Conservation (phyloP, 2,797 vertebrate genomes). For the Oreortyx pictus region DNA sequence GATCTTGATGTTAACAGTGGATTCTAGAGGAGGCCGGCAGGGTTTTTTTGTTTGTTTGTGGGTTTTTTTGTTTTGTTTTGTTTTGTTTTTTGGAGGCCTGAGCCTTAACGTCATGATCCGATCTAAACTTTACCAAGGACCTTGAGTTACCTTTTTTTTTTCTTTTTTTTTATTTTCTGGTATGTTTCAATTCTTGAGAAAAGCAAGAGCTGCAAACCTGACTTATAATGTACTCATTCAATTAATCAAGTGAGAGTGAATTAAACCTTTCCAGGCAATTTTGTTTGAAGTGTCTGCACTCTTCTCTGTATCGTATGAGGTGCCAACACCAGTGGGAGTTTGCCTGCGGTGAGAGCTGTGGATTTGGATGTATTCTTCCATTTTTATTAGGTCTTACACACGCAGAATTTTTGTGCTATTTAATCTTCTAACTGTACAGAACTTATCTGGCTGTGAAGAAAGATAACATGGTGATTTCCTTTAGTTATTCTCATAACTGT, state of each 20-base stretch:
- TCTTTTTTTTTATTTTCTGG: not conserved
- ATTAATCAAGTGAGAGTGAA: slow-evolving; percentile 64
- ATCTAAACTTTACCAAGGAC: slow-evolving; percentile 7
- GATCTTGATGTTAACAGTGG: not conserved
- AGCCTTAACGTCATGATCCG: not conserved
- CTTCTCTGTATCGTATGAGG: slow-evolving; percentile 61
- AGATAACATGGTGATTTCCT: slow-evolving; percentile 51
- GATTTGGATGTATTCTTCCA: slow-evolving; percentile 71
- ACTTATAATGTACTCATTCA: slow-evolving; percentile 54
- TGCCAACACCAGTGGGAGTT: slow-evolving; percentile 74
- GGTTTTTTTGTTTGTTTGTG: too few species aligned
- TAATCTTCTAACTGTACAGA: slow-evolving; percentile 62
- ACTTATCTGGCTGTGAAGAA: slow-evolving; percentile 17
- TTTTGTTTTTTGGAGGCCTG: not conserved
- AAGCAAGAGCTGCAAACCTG: slow-evolving; percentile 43
- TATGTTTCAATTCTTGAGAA: slow-evolving; percentile 53
- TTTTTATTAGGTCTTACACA: slow-evolving; percentile 71
- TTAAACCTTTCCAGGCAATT: slow-evolving; percentile 72
- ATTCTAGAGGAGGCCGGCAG: not conserved
- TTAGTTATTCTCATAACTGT: slow-evolving; percentile 47
- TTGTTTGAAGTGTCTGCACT: slow-evolving; percentile 70
- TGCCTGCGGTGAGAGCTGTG: slow-evolving; percentile 69
- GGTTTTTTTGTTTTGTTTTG: too few species aligned
- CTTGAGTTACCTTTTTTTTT: not conserved
- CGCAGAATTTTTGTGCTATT: slow-evolving; percentile 68